Evolutionary conservation across 2,797 vertebrate species (phyloP), one percentile per base, ranked within the genome.

Genomic region (Sarcoramphus papa): DNA sequence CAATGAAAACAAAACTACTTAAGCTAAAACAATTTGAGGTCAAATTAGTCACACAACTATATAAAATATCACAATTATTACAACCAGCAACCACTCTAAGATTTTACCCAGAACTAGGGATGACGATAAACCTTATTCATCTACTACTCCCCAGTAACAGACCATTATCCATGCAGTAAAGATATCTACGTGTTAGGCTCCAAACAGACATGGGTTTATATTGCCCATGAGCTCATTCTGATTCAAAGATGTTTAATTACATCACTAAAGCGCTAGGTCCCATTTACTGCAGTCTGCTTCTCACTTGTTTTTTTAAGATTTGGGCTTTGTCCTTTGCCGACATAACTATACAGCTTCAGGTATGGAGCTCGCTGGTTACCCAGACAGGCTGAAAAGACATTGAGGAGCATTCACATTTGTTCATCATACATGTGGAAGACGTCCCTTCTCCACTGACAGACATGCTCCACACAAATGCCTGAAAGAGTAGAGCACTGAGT

Each of bases 1-100:
- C n/a, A 88, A 90, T 90, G 72, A 81, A 96, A 96, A 90, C 14
- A 72, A 79, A 88, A 85, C 45, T 54, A 54, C 35, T 69, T 68
- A 88, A 64, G 12, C 45, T 73, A 88, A 92, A 95, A 75, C 28
- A 92, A 72, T 85, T 90, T 92, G 45, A 86, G 65, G 50, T 62
- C 53, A 64, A 82, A 80, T 85, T 85, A 77, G 40, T 93, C 72
- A 90, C 67, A 90, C 31, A 91, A 53, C 10, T 77, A 28, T 64
- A 92, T 77, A 89, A 91, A 92, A 85, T 88, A 83, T 80, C 56
- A 64, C 53, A 76, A 8, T 83, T 81, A 84, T 69, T 92, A n/a
- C 33, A 85, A 80, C 15, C 50, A 88, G 31, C 8, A 93, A 65
- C 7, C 3, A 17, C 45, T 85, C 19, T 64, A 92, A 91, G 50